Conservation (phyloP, 2,888 invertebrate species). For the Argyresthia goedartella region DNA sequence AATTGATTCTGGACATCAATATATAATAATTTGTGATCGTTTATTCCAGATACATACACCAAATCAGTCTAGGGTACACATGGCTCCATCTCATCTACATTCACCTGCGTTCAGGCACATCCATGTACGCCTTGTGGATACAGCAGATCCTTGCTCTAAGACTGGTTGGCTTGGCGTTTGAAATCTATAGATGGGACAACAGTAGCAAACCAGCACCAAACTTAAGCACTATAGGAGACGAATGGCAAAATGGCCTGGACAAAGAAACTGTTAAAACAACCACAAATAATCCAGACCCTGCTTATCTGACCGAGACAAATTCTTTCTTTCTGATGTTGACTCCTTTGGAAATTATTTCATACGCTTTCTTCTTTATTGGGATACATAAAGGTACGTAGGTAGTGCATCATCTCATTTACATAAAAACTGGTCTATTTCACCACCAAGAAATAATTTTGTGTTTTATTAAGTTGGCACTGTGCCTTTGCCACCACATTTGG, state of each 20-base stretch:
- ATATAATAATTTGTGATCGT: constrained; percentile 7
- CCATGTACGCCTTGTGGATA: constrained; percentile 80
- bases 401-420: too few species aligned
- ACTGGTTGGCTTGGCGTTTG: constrained; percentile 86
- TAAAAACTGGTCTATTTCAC: too few species aligned
- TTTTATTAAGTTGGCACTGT: too few species aligned
- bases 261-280: too few species aligned
- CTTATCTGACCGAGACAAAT: too few species aligned
- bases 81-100: constrained; percentile 85
- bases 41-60: constrained; percentile 76
- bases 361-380: constrained; percentile 86
- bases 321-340: constrained; percentile 10
- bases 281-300: constrained; percentile 15
- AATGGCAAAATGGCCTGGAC: too few species aligned
- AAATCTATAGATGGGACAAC: constrained; percentile 52
- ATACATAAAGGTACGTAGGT: constrained; percentile 85
- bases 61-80: constrained; percentile 78
- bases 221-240: too few species aligned
- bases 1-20: too few species aligned
- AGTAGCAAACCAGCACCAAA: too few species aligned
- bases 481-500: too few species aligned
- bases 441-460: too few species aligned
- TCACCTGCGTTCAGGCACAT: constrained; percentile 74
- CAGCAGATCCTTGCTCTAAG: constrained; percentile 87
- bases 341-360: constrained; percentile 78